Evolutionary conservation across 2,888 invertebrate genomes (phyloP).

Genomic region (Philereme transversata): DNA sequence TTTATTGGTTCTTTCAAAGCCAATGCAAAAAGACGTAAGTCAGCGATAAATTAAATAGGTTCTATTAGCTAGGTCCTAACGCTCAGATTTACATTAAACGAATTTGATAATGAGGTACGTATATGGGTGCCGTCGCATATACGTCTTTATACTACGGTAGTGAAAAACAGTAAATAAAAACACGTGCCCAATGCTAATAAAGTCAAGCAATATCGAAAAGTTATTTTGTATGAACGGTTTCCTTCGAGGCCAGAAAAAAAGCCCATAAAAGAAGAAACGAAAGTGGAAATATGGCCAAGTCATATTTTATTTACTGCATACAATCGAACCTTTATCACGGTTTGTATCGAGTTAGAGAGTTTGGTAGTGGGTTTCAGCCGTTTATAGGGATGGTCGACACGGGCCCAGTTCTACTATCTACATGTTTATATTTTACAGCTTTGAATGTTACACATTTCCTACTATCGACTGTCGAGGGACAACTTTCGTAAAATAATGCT

Average conservation of each 20-base stretch:
- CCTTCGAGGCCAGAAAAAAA: slow-evolving; percentile 74
- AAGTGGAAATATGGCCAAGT: slow-evolving; percentile 81
- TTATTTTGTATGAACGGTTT: slow-evolving; percentile 82
- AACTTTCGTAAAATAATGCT: slow-evolving; percentile 27
- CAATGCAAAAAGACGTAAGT: slow-evolving; percentile 49
- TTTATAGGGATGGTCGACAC: slow-evolving; percentile 61
- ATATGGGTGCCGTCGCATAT: slow-evolving; percentile 23
- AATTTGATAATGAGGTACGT: slow-evolving; percentile 44
- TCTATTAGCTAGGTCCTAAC: slow-evolving; percentile 48
- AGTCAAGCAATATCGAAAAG: slow-evolving; percentile 79
- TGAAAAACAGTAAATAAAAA: slow-evolving; percentile 80
- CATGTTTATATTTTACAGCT: slow-evolving; percentile 58
- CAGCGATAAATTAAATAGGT: slow-evolving; percentile 54
- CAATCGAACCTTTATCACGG: slow-evolving; percentile 82
- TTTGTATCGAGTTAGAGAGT: slow-evolving; percentile 76
- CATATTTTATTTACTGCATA: slow-evolving; percentile 84
- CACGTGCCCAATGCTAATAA: slow-evolving; percentile 81
- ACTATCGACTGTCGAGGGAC: slow-evolving; percentile 36
- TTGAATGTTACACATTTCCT: slow-evolving; percentile 46
- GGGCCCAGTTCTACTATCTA: slow-evolving; percentile 53
- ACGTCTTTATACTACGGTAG: slow-evolving; percentile 71
- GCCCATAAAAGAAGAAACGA: slow-evolving; percentile 80
- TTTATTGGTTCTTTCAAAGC: slow-evolving; percentile 36
- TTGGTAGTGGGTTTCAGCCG: slow-evolving; percentile 62
- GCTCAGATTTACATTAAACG: slow-evolving; percentile 54